Percentiles rank a stretch among this genome's conserved stretches.
phyloP scores from a whole-genome alignment of 2,797 vertebrate genomes.

The Lemur catta region DNA sequence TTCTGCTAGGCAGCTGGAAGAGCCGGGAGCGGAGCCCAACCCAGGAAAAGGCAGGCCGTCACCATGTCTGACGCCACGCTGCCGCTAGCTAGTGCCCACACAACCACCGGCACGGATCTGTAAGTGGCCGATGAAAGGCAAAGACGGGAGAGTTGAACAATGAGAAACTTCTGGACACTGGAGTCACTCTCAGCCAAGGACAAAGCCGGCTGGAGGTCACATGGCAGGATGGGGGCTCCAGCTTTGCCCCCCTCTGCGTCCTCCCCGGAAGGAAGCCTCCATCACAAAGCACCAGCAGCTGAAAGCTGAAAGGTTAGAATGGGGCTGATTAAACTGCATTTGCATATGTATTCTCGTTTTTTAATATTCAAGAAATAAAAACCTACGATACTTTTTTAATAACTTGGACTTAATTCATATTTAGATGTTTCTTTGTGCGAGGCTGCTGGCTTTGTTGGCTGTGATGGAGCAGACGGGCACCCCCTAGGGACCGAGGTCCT shows the following conservation, averaged over 20 bases:
- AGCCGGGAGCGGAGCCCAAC: too few relatives aligned
- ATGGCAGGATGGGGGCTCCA: fast-evolving
- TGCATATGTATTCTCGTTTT: not conserved
- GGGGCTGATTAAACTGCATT: not conserved
- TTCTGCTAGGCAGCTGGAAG: fast-evolving
- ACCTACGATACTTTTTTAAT: not conserved
- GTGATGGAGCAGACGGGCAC: not conserved
- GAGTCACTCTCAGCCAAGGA: not conserved
- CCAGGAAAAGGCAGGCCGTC: fast-evolving
- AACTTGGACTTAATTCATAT: not conserved
- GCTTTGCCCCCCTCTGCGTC: not conserved
- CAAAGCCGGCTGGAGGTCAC: not conserved
- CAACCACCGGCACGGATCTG: fast-evolving
- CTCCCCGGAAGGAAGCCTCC: not conserved
- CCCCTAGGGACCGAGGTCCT: not conserved
- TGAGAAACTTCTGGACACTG: not conserved
- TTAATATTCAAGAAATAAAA: conserved; percentile 23
- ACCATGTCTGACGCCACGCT: fast-evolving
- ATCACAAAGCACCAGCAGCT: not conserved
- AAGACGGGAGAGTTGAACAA: fast-evolving
- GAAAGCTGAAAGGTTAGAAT: not conserved
- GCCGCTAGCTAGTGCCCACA: not conserved
- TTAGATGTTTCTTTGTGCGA: not conserved
- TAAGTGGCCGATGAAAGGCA: fast-evolving
- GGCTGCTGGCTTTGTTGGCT: not conserved